Base-by-base conservation (phyloP, 2,797 vertebrate genomes). In the Rhincodon typus region DNA sequence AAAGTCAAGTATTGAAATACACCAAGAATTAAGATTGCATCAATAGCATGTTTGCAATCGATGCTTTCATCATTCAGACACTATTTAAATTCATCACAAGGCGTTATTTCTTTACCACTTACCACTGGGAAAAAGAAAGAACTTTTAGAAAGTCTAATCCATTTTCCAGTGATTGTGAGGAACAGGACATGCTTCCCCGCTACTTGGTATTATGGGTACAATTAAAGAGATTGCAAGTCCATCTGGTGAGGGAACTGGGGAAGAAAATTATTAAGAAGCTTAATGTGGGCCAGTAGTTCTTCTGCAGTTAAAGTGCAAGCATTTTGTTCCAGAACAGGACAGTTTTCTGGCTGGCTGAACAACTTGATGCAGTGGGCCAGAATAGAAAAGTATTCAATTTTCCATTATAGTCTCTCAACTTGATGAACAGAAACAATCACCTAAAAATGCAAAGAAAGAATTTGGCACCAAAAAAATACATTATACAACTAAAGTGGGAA, bases 381-480 rank as follows among this genome's bases (percentile, higher is more conserved):
- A 62, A 62, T 62, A 4, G 46, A 88, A 88, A 88, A 62, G 57
- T 62, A 91, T 66, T 62, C 34, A 1, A 38, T 62, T 66, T 91
- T 66, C 13, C 87, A 90, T 62, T 90, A 62, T 34, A 0, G 2
- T 90, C 15, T 34, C 53, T 17, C 27, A 90, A 34, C 30, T 62
- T n/a, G 53, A 90, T 62, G 30, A 90, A 90, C 87, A 62, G 79
- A 82, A 90, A 90, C 53, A 62, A 90, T 90, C 30, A 90, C 53
- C 13, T 62, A 57, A 90, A 62, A 34, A 62, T 62, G 79, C 21
- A 90, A 90, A 62, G 15, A 17, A 57, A 62, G 30, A 90, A n/a
- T 90, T 66, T 90, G 87, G 27, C 87, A 62, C 46, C 12, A 34
- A 57, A 90, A 62, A 15, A 62, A 90, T 42, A 82, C 5, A 42